Evolutionary conservation across 2,797 vertebrate genomes (phyloP), one percentile per base, ranked within the genome.

Genomic region (Hoplostethus mediterraneus): DNA sequence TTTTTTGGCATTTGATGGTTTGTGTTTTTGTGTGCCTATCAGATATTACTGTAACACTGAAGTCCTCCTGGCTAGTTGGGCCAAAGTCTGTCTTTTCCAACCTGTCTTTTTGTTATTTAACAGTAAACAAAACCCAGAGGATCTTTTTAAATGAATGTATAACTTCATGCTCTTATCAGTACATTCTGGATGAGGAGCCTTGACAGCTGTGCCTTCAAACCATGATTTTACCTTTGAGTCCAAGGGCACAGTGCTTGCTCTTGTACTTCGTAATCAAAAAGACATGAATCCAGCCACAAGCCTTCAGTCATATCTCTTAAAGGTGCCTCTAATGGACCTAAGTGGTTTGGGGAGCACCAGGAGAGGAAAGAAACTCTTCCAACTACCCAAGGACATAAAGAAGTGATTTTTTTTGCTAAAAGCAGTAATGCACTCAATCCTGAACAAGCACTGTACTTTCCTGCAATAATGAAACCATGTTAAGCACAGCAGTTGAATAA

Each of bases 391-490:
- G 58, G 67, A 82, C 55, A 67, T 60, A 70, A 75, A 81, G 38
- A 78, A 42, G 45, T 67, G 36, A 63, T 65, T 59, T 61, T 67
- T 67, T 71, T 73, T 62, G 59, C 21, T 80, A 49, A 77, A 85
- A 76, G 58, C 81, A 73, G 63, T 80, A 71, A 89, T 91, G 82
- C 90, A 90, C 92, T 91, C 79, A 17, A 77, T 75, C 56, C 67
- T 71, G 59, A 83, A 84, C 62, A 83, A 88, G 88, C 87, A 89
- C 86, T 89, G 85, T 89, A 86, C 63, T 84, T 77, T 81, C 79
- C 75, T 71, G 76, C 74, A 75, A 66, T 74, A 80, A 73, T 84
- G 80, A 85, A 83, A 73, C 72, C 61, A 79, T 81, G 87, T 89
- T 85, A 90, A 86, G 68, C 75, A 77, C 52, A n/a, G 80, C 79